These are phyloP conservation scores for Oryctes rhinoceros DNA, from an alignment of 1,140 invertebrate genomes.

Conservation along the genomic window DNA sequence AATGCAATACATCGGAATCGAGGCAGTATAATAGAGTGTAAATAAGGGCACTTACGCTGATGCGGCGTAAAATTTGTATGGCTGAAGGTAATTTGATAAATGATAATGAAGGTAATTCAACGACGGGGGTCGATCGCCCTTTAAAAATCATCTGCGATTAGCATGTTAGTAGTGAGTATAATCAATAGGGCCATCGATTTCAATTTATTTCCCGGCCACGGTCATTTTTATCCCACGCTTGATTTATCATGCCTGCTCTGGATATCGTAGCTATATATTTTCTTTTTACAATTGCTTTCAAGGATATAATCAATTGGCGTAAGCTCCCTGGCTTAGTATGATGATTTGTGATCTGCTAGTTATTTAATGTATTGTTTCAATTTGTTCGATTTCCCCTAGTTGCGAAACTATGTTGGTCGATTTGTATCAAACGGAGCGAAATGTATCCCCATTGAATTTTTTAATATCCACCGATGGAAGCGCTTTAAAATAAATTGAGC, in stretches of 20 bases:
- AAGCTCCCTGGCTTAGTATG: conserved; percentile 43
- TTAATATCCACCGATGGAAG: too few relatives aligned
- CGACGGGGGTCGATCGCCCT: not conserved
- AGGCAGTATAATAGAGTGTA: not conserved
- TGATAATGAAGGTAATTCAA: conserved; percentile 37
- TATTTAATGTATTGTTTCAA: conserved; percentile 41
- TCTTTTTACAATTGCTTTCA: conserved; percentile 52
- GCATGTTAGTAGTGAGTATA: conserved; percentile 45
- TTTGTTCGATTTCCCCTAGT: not conserved
- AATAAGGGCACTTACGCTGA: not conserved
- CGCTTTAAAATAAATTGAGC: too few relatives aligned
- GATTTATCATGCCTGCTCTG: conserved; percentile 51
- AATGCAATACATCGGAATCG: not conserved
- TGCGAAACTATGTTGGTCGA: not conserved
- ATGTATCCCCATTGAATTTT: too few relatives aligned
- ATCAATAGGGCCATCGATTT: conserved; percentile 49
- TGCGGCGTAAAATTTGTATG: not conserved
- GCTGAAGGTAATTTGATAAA: conserved; percentile 33
- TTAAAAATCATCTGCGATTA: conserved; percentile 41
- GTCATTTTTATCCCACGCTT: conserved; percentile 53
- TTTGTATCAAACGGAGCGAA: not conserved
- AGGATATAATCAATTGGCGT: conserved; percentile 51
- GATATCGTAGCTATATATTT: conserved; percentile 52
- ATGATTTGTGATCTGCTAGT: conserved; percentile 45
- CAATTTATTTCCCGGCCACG: conserved; percentile 50